Conservation (phyloP, 2,888 invertebrate genomes). For the Ametastegia equiseti region DNA sequence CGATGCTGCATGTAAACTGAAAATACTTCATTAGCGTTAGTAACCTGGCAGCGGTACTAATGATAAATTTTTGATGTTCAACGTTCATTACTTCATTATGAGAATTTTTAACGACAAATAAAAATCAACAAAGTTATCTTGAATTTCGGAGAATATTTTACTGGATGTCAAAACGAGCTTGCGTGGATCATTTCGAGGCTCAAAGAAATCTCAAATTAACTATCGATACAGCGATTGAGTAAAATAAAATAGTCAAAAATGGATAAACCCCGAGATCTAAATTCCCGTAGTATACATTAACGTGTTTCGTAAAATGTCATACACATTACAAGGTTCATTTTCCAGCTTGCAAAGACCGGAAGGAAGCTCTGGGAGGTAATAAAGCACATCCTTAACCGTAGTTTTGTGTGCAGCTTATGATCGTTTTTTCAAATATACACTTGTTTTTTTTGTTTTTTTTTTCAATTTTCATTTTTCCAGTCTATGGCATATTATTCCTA, state of each 20-base stretch:
- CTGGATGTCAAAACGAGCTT: too few relatives aligned
- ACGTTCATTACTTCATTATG: too few relatives aligned
- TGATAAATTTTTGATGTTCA: too few relatives aligned
- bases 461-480: too few relatives aligned
- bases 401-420: not conserved
- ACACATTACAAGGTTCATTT: conserved; percentile 20
- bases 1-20: too few relatives aligned
- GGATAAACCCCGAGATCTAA: not conserved
- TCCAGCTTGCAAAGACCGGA: conserved; percentile 17
- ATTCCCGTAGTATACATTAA: not conserved
- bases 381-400: not conserved
- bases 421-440: not conserved
- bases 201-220: not conserved
- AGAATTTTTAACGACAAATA: too few relatives aligned
- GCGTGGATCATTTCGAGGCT: not conserved
- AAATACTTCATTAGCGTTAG: too few relatives aligned
- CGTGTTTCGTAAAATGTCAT: not conserved
- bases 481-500: not conserved
- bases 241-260: not conserved
- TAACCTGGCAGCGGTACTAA: too few relatives aligned
- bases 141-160: too few relatives aligned
- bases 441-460: not conserved
- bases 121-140: too few relatives aligned
- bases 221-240: not conserved
- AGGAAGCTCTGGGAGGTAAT: conserved; percentile 42